A percentile compares a stretch with the other conserved stretches of the same genome.
These are phyloP conservation scores for Podarcis muralis DNA, from an alignment of 2,113 vertebrate species.

Conservation along the genomic window DNA sequence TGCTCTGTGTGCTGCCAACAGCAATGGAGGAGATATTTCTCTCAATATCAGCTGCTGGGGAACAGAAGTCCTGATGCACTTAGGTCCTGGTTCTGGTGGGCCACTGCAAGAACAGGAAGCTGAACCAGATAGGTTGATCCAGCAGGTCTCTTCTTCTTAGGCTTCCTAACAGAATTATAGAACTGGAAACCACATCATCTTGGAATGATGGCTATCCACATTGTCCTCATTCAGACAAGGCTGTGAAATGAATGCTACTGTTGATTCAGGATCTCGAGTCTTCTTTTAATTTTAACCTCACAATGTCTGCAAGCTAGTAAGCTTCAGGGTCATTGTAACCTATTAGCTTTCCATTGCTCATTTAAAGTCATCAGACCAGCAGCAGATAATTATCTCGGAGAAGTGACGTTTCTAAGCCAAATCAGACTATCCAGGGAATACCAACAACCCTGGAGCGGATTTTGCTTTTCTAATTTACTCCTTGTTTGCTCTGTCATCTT, in stretches of 20 bases:
- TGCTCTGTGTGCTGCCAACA: too few relatives aligned
- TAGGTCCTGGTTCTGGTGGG: too few relatives aligned
- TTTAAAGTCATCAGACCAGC: neutral
- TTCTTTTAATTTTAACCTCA: neutral
- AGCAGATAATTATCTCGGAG: neutral
- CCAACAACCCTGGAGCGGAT: neutral
- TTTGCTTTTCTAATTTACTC: neutral
- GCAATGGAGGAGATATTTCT: too few relatives aligned
- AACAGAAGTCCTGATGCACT: too few relatives aligned
- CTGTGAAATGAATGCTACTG: neutral
- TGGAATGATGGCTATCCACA: neutral
- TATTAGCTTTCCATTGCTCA: neutral
- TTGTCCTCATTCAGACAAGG: neutral
- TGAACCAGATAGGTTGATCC: too few relatives aligned
- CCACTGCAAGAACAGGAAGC: too few relatives aligned
- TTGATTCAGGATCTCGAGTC: neutral
- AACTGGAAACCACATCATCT: neutral
- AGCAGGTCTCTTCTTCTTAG: too few relatives aligned
- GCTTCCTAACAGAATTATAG: neutral
- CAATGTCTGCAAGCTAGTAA: neutral
- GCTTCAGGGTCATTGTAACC: neutral
- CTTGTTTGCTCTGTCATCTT: neutral
- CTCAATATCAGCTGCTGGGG: too few relatives aligned
- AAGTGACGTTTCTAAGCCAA: neutral
- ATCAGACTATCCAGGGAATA: neutral